phyloP scores from a whole-genome alignment of 37 sponge, comb jelly and placozoan species.

The Spongilla lacustris region DNA sequence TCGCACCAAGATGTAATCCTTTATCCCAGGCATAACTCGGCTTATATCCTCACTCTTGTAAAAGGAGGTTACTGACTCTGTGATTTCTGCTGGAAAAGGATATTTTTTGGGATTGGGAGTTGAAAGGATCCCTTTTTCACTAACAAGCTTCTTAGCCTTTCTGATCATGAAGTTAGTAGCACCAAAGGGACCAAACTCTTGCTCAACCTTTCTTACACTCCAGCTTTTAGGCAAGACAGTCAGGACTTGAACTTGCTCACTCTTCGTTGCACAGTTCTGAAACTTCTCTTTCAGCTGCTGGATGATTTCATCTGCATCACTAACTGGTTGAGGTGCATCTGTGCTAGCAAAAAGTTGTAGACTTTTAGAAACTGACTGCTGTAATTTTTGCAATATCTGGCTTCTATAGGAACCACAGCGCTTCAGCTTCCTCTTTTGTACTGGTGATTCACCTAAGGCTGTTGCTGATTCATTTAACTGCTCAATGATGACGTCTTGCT shows the following conservation, averaged over 20 bases:
- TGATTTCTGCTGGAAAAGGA: constrained; percentile 11
- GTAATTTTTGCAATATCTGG: not conserved
- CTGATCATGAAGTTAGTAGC: constrained; percentile 28
- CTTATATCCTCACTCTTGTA: constrained; percentile 46
- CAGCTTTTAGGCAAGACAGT: constrained; percentile 37
- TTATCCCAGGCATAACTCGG: constrained; percentile 64
- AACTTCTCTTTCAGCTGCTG: constrained; percentile 33
- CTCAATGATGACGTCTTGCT: not conserved
- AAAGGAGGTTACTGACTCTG: constrained; percentile 15
- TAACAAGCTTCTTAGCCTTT: constrained; percentile 35
- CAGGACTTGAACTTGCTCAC: constrained; percentile 30
- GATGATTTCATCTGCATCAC: constrained; percentile 28
- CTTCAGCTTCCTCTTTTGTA: not conserved
- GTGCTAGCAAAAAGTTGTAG: not conserved
- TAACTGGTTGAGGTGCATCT: not conserved
- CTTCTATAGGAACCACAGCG: not conserved
- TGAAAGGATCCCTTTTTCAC: constrained; percentile 31
- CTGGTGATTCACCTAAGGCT: not conserved
- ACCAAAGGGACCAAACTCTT: constrained; percentile 13
- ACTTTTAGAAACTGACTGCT: not conserved
- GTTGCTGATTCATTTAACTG: not conserved
- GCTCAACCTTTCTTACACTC: constrained; percentile 9
- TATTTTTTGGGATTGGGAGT: constrained; percentile 36
- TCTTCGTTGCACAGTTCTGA: constrained; percentile 3
- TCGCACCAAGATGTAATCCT: constrained; percentile 41